These are phyloP conservation scores for Heliothis peltigera DNA, from an alignment of 2,888 invertebrate genomes.

Conservation along the genomic window DNA sequence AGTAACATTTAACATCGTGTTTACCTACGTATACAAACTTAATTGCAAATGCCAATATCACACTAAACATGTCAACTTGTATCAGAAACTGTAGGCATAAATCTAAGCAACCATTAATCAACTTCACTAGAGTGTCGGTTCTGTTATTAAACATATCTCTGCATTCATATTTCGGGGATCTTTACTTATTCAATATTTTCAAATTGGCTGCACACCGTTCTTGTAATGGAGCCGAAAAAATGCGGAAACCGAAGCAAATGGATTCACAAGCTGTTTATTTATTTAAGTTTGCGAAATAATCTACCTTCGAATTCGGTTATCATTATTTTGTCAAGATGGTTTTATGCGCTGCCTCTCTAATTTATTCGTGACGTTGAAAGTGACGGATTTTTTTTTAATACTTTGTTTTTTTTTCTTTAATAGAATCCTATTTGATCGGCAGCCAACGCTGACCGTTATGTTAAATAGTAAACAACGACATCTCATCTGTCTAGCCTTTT, in stretches of 20 bases:
- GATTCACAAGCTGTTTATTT: slow-evolving; percentile 83
- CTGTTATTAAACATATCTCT: slow-evolving; percentile 63
- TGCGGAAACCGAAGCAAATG: slow-evolving; percentile 81
- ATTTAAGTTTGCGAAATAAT: slow-evolving; percentile 78
- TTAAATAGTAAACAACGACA: too few relatives aligned
- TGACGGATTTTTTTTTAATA: neutral
- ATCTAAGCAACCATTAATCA: neutral
- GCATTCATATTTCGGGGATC: slow-evolving; percentile 78
- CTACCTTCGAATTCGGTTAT: slow-evolving; percentile 64
- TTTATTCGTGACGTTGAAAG: neutral
- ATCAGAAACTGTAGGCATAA: neutral
- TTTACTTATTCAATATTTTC: slow-evolving; percentile 88
- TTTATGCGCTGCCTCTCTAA: slow-evolving; percentile 5
- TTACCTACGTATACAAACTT: neutral
- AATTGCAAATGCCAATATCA: neutral
- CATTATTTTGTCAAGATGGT: slow-evolving; percentile 44
- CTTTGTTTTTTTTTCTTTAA: too few relatives aligned
- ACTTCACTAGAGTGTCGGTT: slow-evolving; percentile 5
- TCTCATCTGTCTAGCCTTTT: too few relatives aligned
- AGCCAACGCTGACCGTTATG: too few relatives aligned
- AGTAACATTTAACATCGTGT: too few relatives aligned
- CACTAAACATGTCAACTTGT: neutral
- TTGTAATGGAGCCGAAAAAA: slow-evolving; percentile 86
- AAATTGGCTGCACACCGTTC: slow-evolving; percentile 83
- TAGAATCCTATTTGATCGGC: too few relatives aligned